phyloP scores from a whole-genome alignment of 2,113 vertebrate genomes.

The Malurus melanocephalus region DNA sequence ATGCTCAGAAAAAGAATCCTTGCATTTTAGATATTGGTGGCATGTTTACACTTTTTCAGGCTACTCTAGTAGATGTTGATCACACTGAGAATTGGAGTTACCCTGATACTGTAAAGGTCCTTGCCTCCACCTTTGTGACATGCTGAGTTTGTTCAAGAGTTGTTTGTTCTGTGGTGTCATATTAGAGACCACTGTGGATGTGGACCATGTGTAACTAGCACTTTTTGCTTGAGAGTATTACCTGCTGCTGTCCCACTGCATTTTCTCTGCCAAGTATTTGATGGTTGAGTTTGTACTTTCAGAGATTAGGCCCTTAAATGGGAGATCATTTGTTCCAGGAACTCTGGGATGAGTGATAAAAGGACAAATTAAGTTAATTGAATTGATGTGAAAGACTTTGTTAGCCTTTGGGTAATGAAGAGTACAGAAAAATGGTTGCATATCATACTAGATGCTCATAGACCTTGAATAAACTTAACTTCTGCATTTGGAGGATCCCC shows the following conservation, averaged over 20 bases:
- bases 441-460: not conserved
- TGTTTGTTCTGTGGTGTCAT: not conserved
- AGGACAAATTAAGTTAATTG: not conserved
- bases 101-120: not conserved
- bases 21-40: not conserved
- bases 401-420: not conserved
- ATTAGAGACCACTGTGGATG: not conserved
- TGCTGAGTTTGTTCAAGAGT: not conserved
- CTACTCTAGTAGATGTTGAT: not conserved
- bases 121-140: not conserved
- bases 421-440: not conserved
- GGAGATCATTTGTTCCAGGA: not conserved
- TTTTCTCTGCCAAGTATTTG: not conserved
- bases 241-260: not conserved
- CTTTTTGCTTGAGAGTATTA: not conserved
- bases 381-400: not conserved
- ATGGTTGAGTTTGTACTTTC: not conserved
- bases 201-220: not conserved
- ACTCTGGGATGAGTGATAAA: not conserved
- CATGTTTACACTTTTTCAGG: not conserved
- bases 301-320: not conserved
- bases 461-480: not conserved
- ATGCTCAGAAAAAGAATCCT: not conserved
- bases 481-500: not conserved
- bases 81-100: not conserved